These are phyloP conservation scores for Dichetophora obliterata DNA, from an alignment of 2,888 invertebrate genomes.

Conservation along the genomic window DNA sequence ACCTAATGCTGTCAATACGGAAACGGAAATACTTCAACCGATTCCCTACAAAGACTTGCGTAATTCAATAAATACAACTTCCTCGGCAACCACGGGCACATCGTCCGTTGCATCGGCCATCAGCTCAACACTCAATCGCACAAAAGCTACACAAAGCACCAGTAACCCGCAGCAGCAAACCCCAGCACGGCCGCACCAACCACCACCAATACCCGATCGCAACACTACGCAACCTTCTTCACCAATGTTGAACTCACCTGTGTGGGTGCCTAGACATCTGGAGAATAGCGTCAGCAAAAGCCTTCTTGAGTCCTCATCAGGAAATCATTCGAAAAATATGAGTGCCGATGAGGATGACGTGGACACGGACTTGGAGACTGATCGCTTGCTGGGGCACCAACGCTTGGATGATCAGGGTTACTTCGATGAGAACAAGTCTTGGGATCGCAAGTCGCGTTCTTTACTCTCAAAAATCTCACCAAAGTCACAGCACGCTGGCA, in stretches of 20 bases:
- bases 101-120: slow-evolving; percentile 48
- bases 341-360: slow-evolving; percentile 85
- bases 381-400: slow-evolving; percentile 93
- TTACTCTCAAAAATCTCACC: slow-evolving; percentile 69
- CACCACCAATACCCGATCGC: slow-evolving; percentile 67
- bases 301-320: slow-evolving; percentile 65
- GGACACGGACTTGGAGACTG: slow-evolving; percentile 98
- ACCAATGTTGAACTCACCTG: slow-evolving; percentile 72
- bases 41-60: slow-evolving; percentile 50
- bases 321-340: slow-evolving; percentile 75
- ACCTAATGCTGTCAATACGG: slow-evolving; percentile 59
- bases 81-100: slow-evolving; percentile 46
- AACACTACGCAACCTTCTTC: slow-evolving; percentile 62
- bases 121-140: slow-evolving; percentile 53
- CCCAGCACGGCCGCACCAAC: slow-evolving; percentile 53
- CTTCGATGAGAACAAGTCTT: slow-evolving; percentile 82
- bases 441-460: slow-evolving; percentile 67
- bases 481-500: slow-evolving; percentile 65
- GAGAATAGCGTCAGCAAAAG: slow-evolving; percentile 59
- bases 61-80: slow-evolving; percentile 41
- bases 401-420: slow-evolving; percentile 93
- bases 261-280: slow-evolving; percentile 79
- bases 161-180: slow-evolving; percentile 43
- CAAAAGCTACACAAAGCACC: slow-evolving; percentile 36
- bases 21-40: slow-evolving; percentile 51